Base-by-base conservation (phyloP, 2,888 invertebrate genomes). In the Macropis europaea region DNA sequence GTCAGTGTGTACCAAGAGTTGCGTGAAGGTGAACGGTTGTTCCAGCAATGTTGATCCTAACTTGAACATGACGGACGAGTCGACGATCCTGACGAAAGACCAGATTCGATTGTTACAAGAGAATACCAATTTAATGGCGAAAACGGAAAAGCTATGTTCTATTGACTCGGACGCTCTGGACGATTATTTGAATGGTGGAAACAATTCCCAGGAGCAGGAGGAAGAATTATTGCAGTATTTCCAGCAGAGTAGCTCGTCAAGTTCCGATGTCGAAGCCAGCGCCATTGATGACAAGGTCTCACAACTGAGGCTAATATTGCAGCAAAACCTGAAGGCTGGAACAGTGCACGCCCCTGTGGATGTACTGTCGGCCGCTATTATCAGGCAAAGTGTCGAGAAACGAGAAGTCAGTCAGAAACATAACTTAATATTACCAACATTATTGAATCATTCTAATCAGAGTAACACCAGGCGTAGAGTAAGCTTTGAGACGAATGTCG, bases 141-240 rank as follows among this genome's bases (percentile, higher is more conserved):
- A 83, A 52, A 81, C 59, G 11, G 86, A 84, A n/a, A 89, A 87
- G 88, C 93, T 95, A 81, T 94, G 95, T 86, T 94, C 94, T 81
- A 94, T 95, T 86, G 95, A 95, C 88, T 95, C 95, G 82, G 95
- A 96, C 89, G 95, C 95, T 73, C 90, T 96, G 74, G 95, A 95
- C 88, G 96, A 95, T 90, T 96, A 96, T 88, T 91, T 96, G 77
- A 94, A 94, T 88, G 94, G 94, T 76, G 95, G 94, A 73, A 93
- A 93, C 78, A 94, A 93, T 89, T 94, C 94, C 42, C 95, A 95
- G 86, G 95, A 95, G 84, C 95, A 95, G 86, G 96, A 96, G 89
- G 96, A 96, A 86, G 96, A 96, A 90, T 90, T 97, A 82, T 92
- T 95, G 88, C 95, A 95, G 90, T 96, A 96, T 91, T 96, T 96